Base-by-base conservation (phyloP, 1,140 invertebrate genomes). In the Heliconius hewitsoni region DNA sequence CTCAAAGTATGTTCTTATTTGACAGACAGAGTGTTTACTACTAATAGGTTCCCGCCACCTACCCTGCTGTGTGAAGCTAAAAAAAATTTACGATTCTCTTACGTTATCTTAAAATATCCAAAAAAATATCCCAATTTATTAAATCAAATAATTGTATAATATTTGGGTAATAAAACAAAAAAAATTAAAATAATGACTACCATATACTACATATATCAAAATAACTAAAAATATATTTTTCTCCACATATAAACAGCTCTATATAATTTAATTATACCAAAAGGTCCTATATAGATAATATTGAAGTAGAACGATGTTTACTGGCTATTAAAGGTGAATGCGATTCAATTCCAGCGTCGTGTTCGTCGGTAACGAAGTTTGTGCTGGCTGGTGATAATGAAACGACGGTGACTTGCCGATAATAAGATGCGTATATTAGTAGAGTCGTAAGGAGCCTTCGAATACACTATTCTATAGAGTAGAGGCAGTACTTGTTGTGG, bases 301-400 rank as follows among this genome's bases (percentile, higher is more conserved):
- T 66, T 66, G 85, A 90, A 93, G 85, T 89, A 85, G 90, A 92
- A 86, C 89, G 89, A 85, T 90, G 90, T 91, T 92, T 91, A 89
- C 89, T 88, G 87, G 87, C 90, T 92, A 91, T 91, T 92, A 91
- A 89, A 92, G 82, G 87, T 90, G 90, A 92, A 91, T 92, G 90
- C 87, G 86, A 92, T 92, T 90, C 89, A 91, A 92, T 91, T 90
- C 87, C 88, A 86, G 81, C 84, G 82, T 84, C 85, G 85, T 87
- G 89, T 90, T 85, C 82, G 78, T 82, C 83, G 83, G 86, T 88
- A 90, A 88, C 85, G 85, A 87, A 89, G 84, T 84, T 78, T 86
- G 83, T 86, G 84, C 82, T 79, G 73, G 81, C 71, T 39, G 71
- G 73, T 82, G 85, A 82, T 90, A 91, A 91, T 90, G 90, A 90